Conservation (phyloP, 2,797 vertebrate species). For the Podarcis lilfordi region DNA sequence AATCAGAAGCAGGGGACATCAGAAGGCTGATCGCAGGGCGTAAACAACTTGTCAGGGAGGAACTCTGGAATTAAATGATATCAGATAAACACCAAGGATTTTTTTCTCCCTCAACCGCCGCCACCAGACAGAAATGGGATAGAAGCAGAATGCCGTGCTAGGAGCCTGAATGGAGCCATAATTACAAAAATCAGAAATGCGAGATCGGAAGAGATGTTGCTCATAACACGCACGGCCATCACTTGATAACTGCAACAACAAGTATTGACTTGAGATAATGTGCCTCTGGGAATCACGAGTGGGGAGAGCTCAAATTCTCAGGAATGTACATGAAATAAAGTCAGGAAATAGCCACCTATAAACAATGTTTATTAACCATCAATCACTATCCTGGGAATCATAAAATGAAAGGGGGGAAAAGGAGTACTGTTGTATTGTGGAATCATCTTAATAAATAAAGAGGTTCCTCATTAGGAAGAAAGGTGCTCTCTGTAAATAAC, state of each 20-base stretch:
- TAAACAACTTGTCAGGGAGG: slow-evolving; percentile 54
- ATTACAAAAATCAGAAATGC: neutral
- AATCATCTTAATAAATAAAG: no score
- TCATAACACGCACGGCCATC: neutral
- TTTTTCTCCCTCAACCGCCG: slow-evolving; percentile 26
- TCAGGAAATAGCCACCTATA: no score
- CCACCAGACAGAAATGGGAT: slow-evolving; percentile 17
- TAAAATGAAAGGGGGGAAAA: no score
- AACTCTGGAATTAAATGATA: slow-evolving; percentile 50
- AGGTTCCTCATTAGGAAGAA: no score
- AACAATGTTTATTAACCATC: no score
- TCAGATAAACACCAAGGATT: slow-evolving; percentile 42
- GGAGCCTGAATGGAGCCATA: neutral
- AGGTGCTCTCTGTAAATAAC: no score
- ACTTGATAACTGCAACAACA: neutral
- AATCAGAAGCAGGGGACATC: slow-evolving; percentile 41
- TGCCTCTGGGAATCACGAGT: no score
- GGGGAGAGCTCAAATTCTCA: no score
- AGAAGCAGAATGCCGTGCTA: neutral
- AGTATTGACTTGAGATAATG: neutral
- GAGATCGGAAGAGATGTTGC: neutral
- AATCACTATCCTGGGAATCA: no score
- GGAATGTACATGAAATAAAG: no score
- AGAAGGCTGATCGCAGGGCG: slow-evolving; percentile 47
- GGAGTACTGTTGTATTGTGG: no score